These are phyloP conservation scores for Okamejei kenojei DNA, from an alignment of 2,797 vertebrate species.

Conservation along the genomic window DNA sequence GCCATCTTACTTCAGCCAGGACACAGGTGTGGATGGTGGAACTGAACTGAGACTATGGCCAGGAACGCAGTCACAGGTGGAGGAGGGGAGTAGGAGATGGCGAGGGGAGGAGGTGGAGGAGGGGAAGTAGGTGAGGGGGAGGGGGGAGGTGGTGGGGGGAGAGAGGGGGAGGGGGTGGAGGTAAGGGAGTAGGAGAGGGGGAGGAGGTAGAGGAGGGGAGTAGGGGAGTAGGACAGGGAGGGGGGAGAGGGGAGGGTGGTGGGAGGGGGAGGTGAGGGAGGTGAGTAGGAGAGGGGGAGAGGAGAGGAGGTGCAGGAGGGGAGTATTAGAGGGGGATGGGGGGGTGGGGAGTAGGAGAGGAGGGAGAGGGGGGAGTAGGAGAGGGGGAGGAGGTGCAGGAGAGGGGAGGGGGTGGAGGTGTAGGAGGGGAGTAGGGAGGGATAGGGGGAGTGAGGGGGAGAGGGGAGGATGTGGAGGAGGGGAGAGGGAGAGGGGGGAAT, in stretches of 20 bases:
- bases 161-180: neutral
- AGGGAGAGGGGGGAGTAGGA: constrained; percentile 1
- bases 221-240: neutral
- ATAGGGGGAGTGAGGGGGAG: too few relatives aligned
- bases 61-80: neutral
- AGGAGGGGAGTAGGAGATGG: neutral
- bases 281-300: too few relatives aligned
- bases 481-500: too few relatives aligned
- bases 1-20: neutral
- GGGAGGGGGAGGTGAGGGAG: too few relatives aligned
- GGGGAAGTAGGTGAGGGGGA: neutral
- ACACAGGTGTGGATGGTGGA: neutral
- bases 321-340: neutral
- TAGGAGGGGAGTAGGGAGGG: neutral
- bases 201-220: neutral
- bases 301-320: too few relatives aligned
- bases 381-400: neutral
- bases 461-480: too few relatives aligned
- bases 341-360: constrained; percentile 14
- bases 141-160: neutral
- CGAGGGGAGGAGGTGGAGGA: too few relatives aligned
- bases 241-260: too few relatives aligned
- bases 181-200: too few relatives aligned
- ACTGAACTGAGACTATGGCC: neutral
- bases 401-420: neutral